Evolutionary conservation across 2,797 vertebrate genomes (phyloP).

Genomic region (Chloroceryle amazona): DNA sequence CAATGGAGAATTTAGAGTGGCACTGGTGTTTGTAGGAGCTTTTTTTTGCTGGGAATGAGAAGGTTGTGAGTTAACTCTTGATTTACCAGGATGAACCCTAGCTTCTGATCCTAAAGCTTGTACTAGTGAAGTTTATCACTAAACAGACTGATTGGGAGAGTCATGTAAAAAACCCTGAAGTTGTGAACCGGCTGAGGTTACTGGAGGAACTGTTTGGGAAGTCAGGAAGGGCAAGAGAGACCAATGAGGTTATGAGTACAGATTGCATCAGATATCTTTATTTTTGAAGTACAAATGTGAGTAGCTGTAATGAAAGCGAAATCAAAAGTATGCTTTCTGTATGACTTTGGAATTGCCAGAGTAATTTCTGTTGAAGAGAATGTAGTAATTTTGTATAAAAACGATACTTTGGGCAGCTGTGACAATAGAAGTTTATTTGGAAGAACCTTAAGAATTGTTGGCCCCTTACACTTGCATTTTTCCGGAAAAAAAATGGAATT

Average conservation of each 20-base stretch:
- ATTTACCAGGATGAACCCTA: background rate
- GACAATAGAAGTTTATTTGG: background rate
- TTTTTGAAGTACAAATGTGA: background rate
- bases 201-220: background rate
- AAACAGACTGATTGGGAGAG: background rate
- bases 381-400: background rate
- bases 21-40: background rate
- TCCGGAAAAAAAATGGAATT: background rate
- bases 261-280: background rate
- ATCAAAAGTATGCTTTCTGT: background rate
- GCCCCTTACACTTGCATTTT: background rate
- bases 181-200: background rate
- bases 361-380: background rate
- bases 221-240: background rate
- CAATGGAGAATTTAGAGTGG: background rate
- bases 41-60: background rate
- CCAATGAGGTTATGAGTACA: background rate
- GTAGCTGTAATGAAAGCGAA: background rate
- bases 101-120: background rate
- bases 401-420: background rate
- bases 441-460: background rate
- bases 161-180: background rate
- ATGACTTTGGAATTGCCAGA: background rate
- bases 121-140: background rate
- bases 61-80: background rate